These are phyloP conservation scores for Chaetodon trifasciatus DNA, from an alignment of 2,797 vertebrate genomes.

Conservation along the genomic window DNA sequence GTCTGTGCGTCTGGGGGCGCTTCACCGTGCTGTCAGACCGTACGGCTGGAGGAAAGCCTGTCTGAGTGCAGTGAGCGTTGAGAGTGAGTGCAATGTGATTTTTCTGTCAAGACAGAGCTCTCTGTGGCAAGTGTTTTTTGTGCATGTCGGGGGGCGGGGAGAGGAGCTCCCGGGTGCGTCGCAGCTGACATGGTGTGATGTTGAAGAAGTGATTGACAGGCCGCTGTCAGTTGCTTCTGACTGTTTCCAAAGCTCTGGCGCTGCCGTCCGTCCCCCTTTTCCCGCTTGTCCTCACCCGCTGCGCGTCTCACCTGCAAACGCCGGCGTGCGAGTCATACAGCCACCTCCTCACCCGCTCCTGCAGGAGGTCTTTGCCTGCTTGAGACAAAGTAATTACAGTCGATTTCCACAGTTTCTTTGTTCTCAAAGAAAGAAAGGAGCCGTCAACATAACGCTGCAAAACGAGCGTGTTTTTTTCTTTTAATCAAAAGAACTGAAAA, in stretches of 20 bases:
- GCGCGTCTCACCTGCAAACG: not conserved
- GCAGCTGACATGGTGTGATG: conserved; percentile 28
- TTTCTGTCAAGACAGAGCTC: conserved; percentile 7
- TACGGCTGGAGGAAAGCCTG: not conserved
- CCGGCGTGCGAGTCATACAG: not conserved
- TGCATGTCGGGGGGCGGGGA: not conserved
- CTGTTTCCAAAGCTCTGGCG: conserved; percentile 16
- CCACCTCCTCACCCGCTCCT: not conserved
- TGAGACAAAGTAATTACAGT: not conserved
- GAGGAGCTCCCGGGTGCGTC: conserved; percentile 21
- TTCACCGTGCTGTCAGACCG: conserved; percentile 11
- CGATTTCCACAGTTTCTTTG: not conserved
- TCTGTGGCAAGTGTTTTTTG: conserved; percentile 14
- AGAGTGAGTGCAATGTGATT: not conserved
- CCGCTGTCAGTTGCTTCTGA: conserved; percentile 16
- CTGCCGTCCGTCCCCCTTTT: conserved; percentile 25
- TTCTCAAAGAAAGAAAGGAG: not conserved
- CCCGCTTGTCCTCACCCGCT: not conserved
- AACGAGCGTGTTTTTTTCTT: not conserved
- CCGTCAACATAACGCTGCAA: not conserved
- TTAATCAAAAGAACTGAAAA: not conserved
- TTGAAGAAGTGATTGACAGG: conserved; percentile 38
- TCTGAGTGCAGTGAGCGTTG: not conserved
- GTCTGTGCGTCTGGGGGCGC: not conserved
- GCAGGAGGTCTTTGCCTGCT: not conserved